phyloP scores from a whole-genome alignment of 2,113 vertebrate genomes.

The Grus americana region DNA sequence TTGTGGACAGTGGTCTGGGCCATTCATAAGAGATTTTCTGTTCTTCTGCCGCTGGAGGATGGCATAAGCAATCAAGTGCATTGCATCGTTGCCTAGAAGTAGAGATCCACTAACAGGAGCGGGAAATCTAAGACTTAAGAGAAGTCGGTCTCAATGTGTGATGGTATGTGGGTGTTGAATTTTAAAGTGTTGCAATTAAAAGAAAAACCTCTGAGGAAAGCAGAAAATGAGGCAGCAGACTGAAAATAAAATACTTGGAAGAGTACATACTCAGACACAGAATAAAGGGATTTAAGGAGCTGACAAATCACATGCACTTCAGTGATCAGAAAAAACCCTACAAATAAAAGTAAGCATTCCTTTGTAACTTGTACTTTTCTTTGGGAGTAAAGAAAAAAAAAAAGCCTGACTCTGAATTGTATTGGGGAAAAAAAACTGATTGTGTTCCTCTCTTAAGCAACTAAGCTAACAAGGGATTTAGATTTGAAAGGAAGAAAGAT shows the following conservation, averaged over 20 bases:
- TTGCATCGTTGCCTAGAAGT: neutral
- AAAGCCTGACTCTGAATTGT: neutral
- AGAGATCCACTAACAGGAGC: neutral
- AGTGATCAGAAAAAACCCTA: neutral
- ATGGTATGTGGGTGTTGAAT: neutral
- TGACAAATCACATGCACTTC: neutral
- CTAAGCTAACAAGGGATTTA: slow-evolving; percentile 43
- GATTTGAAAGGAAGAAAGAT: slow-evolving; percentile 10
- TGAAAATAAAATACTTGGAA: neutral
- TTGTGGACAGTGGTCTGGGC: neutral
- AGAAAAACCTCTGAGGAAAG: neutral
- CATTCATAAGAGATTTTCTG: neutral
- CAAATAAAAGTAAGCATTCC: neutral
- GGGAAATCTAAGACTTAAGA: neutral
- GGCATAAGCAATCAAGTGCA: neutral
- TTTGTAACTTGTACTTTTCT: neutral
- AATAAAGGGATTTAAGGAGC: neutral
- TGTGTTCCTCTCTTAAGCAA: neutral
- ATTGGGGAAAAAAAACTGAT: neutral
- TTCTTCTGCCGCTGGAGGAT: neutral
- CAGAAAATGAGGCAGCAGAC: neutral
- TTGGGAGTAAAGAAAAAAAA: neutral
- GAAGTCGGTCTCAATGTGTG: neutral
- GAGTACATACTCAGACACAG: neutral
- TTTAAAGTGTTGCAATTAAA: neutral